Evolutionary conservation across 1,140 invertebrate genomes (phyloP), one percentile per base, ranked within the genome.

Genomic region (Probaryconus sp.): DNA sequence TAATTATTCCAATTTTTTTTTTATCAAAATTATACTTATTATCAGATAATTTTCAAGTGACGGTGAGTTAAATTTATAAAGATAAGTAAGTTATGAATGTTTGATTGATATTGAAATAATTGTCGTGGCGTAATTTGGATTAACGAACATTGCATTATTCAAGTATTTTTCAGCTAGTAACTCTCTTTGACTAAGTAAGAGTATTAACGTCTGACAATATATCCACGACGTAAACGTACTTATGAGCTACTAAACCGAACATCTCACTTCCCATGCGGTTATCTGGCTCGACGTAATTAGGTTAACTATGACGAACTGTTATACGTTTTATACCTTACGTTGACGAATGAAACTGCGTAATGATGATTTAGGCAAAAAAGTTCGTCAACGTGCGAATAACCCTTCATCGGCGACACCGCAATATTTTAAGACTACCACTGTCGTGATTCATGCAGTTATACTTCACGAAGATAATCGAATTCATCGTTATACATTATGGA

Each of bases 261-360:
- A 60, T 48, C 53, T 73, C 65, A 18, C 45, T 43, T 67, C 60
- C 48, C 45, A 47, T 53, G 61, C 28, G 58, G 48, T 63, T 64
- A 70, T 68, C 50, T 28, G 67, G 33, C 55, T 21, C 61, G 45
- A 61, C 69, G 50, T 81, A 84, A 84, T 81, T 80, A 73, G 77
- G 81, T 83, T 81, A 83, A 82, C 77, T 75, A 76, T 77, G 73
- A 83, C 68, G 72, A 76, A 77, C 71, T 64, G 74, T 67, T 65
- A 53, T 76, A 48, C 40, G 68, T 79, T 79, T 79, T 74, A 69
- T 26, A 24, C 9, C 3, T 5, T 17, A 13, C 5, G 56, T 68
- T 75, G 58, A 75, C 60, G 40, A 69, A 75, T 69, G 51, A 38
- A 14, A 35, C 18, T n/a, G 31, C 10, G 13, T 63, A 51, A 58